Evolutionary conservation across 2,113 vertebrate genomes (phyloP), one percentile per base, ranked within the genome.

Genomic region (Rhagologus leucostigma): DNA sequence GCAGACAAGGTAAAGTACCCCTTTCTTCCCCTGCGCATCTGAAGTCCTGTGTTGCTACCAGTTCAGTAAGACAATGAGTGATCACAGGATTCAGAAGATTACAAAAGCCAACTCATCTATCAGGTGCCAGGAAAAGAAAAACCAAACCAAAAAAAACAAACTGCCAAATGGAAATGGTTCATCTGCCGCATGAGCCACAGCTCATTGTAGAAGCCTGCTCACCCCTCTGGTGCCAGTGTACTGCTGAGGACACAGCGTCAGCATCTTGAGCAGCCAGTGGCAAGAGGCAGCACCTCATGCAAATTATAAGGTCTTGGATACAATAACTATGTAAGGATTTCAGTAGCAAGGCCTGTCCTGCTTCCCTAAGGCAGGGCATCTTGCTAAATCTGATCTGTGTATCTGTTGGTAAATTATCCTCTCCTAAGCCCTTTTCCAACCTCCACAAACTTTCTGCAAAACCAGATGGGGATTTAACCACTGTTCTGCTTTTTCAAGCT

Each of bases 141-240:
- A 30, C 6, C 10, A 35, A 29, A 14, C 7, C 18, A 9, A 9
- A 16, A 12, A 16, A 26, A 8, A 7, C 18, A 29, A 22, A 24
- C 12, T 18, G 42, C 23, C 20, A 11, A 27, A 44, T 53, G 23
- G 65, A n/a, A 67, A 46, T 23, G 30, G 32, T 63, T 80, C 3
- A 44, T 60, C 37, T 52, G 42, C 56, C 37, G 5, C 5, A 1
- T 46, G 60, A 90, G 55, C 69, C 65, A 24, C 32, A 46, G 60
- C n/a, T n/a, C 6, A 7, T 5, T 0, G 0, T 3, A 59, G 29
- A 8, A 59, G 14, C 33, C 62, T 68, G 35, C 30, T 68, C 49
- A 24, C 17, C 30, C 27, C 41, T 50, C 49, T 30, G 30, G 16
- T 78, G 49, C 23, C 23, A 35, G 6, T 74, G 63, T 65, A 13